Evolutionary conservation across 2,888 invertebrate genomes (phyloP).

Genomic region (Drosophila kanekoi): DNA sequence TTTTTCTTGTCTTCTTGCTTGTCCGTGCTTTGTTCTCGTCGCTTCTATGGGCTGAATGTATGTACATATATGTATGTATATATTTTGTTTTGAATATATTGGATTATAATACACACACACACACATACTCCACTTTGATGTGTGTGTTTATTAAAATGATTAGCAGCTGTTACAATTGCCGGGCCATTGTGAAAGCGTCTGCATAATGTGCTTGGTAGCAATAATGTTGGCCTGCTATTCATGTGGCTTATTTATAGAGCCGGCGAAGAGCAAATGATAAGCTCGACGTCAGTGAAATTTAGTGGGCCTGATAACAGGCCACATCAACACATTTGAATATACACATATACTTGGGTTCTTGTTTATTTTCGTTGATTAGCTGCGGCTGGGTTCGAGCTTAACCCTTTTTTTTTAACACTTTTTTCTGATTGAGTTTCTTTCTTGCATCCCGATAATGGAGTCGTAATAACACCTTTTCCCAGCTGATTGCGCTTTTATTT

Average conservation of each 20-base stretch:
- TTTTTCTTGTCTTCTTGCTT: background rate
- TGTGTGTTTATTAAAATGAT: conserved; percentile 35
- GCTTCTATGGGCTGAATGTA: too few species aligned
- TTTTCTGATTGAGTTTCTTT: background rate
- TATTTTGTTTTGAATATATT: background rate
- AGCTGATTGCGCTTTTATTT: background rate
- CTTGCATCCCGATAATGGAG: too few species aligned
- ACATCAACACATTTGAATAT: background rate
- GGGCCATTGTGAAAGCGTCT: conserved; percentile 27
- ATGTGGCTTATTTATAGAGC: conserved; percentile 42
- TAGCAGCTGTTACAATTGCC: conserved; percentile 42
- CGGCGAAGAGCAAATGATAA: conserved; percentile 51
- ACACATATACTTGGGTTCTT: background rate
- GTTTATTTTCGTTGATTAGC: conserved; percentile 20
- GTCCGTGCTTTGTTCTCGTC: background rate
- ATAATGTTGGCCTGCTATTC: conserved; percentile 42
- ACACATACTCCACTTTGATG: background rate
- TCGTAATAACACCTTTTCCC: background rate
- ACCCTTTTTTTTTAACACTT: conserved; percentile 3
- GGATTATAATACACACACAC: background rate
- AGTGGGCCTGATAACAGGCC: conserved; percentile 41
- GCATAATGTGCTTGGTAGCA: conserved; percentile 23
- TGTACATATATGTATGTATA: too few species aligned
- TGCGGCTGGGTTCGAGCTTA: conserved; percentile 1
- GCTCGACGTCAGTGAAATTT: conserved; percentile 33